Evolutionary conservation across 2,797 vertebrate species (phyloP).

Genomic region (Cossypha dichroa): DNA sequence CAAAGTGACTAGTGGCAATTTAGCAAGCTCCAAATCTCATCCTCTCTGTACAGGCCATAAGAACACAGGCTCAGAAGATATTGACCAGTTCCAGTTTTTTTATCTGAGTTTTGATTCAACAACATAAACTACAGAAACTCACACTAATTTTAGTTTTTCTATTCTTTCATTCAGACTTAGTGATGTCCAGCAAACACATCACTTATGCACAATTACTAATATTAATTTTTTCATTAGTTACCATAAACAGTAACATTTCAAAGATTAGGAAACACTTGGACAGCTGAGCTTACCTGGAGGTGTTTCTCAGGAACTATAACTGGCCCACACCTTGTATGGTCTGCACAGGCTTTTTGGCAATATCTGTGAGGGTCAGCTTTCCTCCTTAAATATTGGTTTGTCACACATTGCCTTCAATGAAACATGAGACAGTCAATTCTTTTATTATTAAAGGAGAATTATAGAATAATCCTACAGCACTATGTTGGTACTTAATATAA

Average conservation of each 20-base stretch:
- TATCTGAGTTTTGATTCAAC: neutral
- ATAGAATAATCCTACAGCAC: neutral
- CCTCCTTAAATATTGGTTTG: slow-evolving; percentile 92
- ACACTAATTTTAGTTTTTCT: neutral
- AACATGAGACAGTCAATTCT: neutral
- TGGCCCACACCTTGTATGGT: slow-evolving; percentile 88
- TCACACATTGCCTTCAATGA: slow-evolving; percentile 88
- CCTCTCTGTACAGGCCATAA: neutral
- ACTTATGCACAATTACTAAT: rapidly evolving
- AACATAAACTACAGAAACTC: neutral
- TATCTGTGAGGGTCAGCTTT: slow-evolving; percentile 92
- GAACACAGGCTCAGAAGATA: neutral
- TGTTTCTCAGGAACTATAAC: slow-evolving; percentile 91
- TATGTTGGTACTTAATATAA: neutral
- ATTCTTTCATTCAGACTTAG: neutral
- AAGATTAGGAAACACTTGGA: neutral
- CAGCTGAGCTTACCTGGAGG: slow-evolving; percentile 85
- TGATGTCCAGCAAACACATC: neutral
- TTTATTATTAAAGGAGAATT: neutral
- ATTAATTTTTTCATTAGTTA: neutral
- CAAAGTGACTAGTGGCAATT: neutral
- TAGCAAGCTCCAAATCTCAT: neutral
- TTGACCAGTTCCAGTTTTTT: neutral
- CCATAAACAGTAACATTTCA: neutral
- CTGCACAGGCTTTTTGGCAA: slow-evolving; percentile 88